Evolutionary conservation across 2,888 invertebrate species (phyloP), one percentile per base, ranked within the genome.

Genomic region (Hydroisotoma schaefferi): DNA sequence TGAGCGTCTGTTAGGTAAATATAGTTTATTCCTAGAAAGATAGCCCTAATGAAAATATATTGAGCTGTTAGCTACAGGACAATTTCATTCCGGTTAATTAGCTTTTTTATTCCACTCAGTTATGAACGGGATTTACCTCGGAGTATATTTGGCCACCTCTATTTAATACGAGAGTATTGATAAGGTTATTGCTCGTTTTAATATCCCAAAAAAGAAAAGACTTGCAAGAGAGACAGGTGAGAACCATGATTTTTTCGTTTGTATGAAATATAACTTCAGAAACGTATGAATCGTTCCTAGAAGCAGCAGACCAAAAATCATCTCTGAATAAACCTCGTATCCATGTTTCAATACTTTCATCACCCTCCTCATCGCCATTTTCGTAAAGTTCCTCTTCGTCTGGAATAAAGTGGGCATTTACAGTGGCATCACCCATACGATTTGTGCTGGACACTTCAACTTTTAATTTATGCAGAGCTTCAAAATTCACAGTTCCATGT

Each of bases 261-360:
- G 37, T 15, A 20, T 48, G 22, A 49, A 61, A n/a, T 26, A 48
- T 40, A 27, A 61, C 49, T 25, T 61, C 57, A 23, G 55, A 43
- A 10, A 40, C 49, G 20, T 25, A 22, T 28, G 49, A 46, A 2
- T 54, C 61, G 10, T 37, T 54, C 4, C 48, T 33, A 26, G n/a
- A n/a, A n/a, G n/a, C n/a, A n/a, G n/a, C n/a, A n/a, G 53, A 46
- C 55, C 55, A 60, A 25, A 48, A 54, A 8, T 48, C 49, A 18
- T 25, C 37, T 5, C 38, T 18, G 29, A 54, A 59, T 15, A 59
- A 20, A 23, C 52, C 58, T 3, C 59, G 60, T 23, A 60, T 56
- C 60, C 55, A 55, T 5, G 29, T 15, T 46, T 53, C 46, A 15
- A 51, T 26, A 15, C 51, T 51, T 6, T 53, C 15, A 22, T 26